Conservation (phyloP, 2,113 vertebrate species). For the Microtus pennsylvanicus region DNA sequence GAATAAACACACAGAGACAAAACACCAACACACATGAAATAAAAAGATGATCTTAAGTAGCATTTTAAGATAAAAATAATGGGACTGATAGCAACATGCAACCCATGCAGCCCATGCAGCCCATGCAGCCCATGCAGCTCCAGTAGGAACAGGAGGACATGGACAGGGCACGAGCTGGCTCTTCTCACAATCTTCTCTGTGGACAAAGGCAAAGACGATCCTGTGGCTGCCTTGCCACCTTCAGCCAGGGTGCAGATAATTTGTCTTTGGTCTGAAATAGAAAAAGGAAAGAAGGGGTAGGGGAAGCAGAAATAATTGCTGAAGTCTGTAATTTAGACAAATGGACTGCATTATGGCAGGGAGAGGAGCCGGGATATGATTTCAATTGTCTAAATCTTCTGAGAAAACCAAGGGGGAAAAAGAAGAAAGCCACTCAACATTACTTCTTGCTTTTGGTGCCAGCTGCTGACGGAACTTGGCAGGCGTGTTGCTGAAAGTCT, state of each 20-base stretch:
- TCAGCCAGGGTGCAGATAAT: constrained; percentile 19
- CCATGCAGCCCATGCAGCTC: no score
- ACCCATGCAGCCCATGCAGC: no score
- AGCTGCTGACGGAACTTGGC: constrained; percentile 83
- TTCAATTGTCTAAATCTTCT: constrained; percentile 78
- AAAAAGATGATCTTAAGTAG: not conserved
- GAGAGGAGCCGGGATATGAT: constrained; percentile 46
- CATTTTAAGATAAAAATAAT: not conserved
- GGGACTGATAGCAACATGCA: fast-evolving
- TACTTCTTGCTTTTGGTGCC: constrained; percentile 82
- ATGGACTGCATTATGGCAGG: constrained; percentile 79
- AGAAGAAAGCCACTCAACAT: constrained; percentile 76
- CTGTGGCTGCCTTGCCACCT: constrained; percentile 48
- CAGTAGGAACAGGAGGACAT: fast-evolving
- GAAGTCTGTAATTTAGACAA: constrained; percentile 84
- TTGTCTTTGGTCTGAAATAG: constrained; percentile 66
- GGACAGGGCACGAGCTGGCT: fast-evolving
- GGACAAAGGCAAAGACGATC: not conserved
- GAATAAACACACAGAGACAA: not conserved
- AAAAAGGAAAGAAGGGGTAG: not conserved
- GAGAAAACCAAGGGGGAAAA: constrained; percentile 71
- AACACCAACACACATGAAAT: not conserved
- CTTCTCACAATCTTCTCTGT: not conserved
- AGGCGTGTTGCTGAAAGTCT: constrained; percentile 78
- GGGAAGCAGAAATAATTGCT: constrained; percentile 68